A percentile compares a stretch with the other conserved stretches of the same genome.
phyloP scores from a whole-genome alignment of 2,113 vertebrate genomes.

The Athene noctua region DNA sequence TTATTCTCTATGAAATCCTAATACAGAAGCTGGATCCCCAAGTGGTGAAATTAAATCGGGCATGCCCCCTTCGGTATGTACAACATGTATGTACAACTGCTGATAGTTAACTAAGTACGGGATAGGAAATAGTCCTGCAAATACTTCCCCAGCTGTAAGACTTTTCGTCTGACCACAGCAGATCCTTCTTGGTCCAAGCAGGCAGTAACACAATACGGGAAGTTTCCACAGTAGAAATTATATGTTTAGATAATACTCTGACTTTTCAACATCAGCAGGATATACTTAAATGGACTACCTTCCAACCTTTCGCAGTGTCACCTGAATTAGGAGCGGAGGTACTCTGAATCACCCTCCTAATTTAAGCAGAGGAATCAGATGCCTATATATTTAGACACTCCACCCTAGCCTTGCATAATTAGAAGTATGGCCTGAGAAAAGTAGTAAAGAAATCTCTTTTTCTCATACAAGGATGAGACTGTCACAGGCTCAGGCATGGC shows the following conservation, averaged over 20 bases:
- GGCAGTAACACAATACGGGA: background rate
- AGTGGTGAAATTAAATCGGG: background rate
- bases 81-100: background rate
- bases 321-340: background rate
- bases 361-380: background rate
- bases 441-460: background rate
- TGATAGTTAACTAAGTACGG: background rate
- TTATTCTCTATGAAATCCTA: background rate
- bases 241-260: background rate
- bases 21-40: background rate
- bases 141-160: background rate
- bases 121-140: background rate
- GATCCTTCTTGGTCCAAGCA: background rate
- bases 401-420: background rate
- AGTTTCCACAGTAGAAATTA: background rate
- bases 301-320: background rate
- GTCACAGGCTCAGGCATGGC: background rate
- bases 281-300: background rate
- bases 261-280: background rate
- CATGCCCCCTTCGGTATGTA: background rate
- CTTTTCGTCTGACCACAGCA: background rate
- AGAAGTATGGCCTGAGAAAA: background rate
- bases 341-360: background rate
- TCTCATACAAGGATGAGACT: background rate
- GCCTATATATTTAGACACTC: background rate